Percentiles rank a stretch among this genome's conserved stretches.
Evolutionary conservation across 2,113 vertebrate genomes (phyloP).

Genomic region (Zosterops lateralis): DNA sequence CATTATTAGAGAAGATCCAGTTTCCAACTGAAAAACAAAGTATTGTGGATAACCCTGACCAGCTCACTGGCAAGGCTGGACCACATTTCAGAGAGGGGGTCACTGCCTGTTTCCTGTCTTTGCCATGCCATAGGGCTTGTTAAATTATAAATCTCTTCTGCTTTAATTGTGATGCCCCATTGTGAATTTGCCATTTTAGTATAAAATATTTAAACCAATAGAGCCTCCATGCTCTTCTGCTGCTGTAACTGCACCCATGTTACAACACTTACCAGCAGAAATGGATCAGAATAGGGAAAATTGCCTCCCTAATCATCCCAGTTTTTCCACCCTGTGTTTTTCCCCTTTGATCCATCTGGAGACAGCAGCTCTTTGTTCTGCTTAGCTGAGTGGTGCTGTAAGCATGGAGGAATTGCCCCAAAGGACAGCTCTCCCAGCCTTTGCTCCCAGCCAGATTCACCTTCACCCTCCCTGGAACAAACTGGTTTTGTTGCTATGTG

Average conservation of each 20-base stretch:
- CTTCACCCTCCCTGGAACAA: background rate
- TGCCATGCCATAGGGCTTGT: background rate
- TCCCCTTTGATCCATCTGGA: background rate
- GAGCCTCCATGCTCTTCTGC: background rate
- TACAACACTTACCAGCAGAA: background rate
- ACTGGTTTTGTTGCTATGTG: background rate
- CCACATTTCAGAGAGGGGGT: background rate
- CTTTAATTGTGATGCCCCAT: background rate
- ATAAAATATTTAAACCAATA: conserved; percentile 11
- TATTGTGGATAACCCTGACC: background rate
- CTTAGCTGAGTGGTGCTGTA: background rate
- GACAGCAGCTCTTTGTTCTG: background rate
- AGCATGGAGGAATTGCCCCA: background rate
- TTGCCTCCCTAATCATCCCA: background rate
- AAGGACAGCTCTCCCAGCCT: background rate
- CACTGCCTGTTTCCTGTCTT: background rate
- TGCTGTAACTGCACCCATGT: background rate
- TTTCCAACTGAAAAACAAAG: background rate
- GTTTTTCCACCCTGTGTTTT: background rate
- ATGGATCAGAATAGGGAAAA: background rate
- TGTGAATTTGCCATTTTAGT: background rate
- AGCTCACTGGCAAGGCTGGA: background rate
- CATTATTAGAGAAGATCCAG: background rate
- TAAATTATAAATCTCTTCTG: background rate
- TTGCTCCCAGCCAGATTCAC: background rate